A percentile compares a stretch with the other conserved stretches of the same genome.
phyloP scores from a whole-genome alignment of 2,888 invertebrate species.

The Andrena minutula region DNA sequence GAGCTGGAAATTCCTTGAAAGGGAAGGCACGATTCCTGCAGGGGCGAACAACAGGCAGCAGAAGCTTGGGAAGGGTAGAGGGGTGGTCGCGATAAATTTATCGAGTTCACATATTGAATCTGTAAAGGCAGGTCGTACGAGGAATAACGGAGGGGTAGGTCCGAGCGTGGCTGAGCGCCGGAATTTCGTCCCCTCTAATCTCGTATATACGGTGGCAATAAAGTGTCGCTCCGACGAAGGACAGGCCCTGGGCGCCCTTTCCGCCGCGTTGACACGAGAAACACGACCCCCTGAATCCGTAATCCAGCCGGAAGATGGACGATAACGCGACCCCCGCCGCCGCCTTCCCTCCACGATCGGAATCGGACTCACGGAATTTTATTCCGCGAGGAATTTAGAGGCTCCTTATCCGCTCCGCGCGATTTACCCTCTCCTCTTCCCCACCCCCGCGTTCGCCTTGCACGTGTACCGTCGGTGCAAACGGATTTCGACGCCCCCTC shows the following conservation, averaged over 20 bases:
- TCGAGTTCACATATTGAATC: conserved; percentile 75
- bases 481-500: not conserved
- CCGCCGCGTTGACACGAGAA: conserved; percentile 49
- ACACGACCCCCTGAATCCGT: conserved; percentile 53
- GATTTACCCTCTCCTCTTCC: conserved; percentile 6
- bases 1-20: not conserved
- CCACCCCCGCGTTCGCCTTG: not conserved
- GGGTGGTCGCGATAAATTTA: conserved; percentile 71
- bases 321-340: conserved; percentile 35
- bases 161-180: conserved; percentile 56
- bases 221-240: conserved; percentile 62
- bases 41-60: conserved; percentile 4
- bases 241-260: conserved; percentile 41
- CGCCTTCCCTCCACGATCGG: not conserved
- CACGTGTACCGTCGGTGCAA: not conserved
- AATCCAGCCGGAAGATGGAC: conserved; percentile 61
- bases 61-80: not conserved
- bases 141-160: conserved; percentile 43
- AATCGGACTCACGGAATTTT: conserved; percentile 41
- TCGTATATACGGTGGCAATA: conserved; percentile 70
- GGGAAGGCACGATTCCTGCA: not conserved
- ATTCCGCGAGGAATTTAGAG: conserved; percentile 36
- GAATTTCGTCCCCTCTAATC: conserved; percentile 69
- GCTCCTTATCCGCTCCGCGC: conserved; percentile 23
- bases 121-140: conserved; percentile 30